Base-by-base conservation (phyloP, 53 echinoderm and acorn worm species). In the Arbacia lixula region DNA sequence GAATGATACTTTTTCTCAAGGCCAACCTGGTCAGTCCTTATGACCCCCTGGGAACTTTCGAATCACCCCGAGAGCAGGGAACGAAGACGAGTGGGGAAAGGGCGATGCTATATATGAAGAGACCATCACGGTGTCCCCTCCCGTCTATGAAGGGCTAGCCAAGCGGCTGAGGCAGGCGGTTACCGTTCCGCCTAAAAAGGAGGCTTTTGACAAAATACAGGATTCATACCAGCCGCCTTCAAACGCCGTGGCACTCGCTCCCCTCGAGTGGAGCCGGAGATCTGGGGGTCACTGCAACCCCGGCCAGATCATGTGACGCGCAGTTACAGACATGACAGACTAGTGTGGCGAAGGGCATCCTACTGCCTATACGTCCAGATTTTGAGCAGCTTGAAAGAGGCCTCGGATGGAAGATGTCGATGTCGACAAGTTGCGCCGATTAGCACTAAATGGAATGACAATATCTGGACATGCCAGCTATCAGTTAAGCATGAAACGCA, bases 101-200 rank as follows among this genome's bases (percentile, higher is more conserved):
- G 64, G 28, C 4, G 64, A 64, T 64, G 32, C 30, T 3, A 64
- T 64, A 11, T 64, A 64, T 32, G 64, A 64, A n/a, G 64, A 64
- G 64, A 8, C 64, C 33, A 64, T 8, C 64, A 27, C 5, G 30
- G 64, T 64, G 9, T 64, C 64, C 19, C 64, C 64, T 6, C 64
- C 64, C n/a, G 64, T 64, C 28, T 64, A 29, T 32, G 64, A 64
- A 28, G 64, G 64, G 6, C 31, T 64, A 31, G 64, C 64, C 29
- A n/a, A 64, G 28, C 6, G 64, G 32, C 4, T 64, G 30, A 64
- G 29, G 10, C 6, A 64, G 33, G 64, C 64, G 33, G 64, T 64
- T 6, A 64, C 64, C n/a, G 10, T 64, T 6, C 64, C 64, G 6
- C 64, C 64, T 26, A 6, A 64, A 19, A 64, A 64, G 32, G 64